These are phyloP conservation scores for Tetragonisca angustula DNA, from an alignment of 2,888 invertebrate genomes.

Conservation along the genomic window DNA sequence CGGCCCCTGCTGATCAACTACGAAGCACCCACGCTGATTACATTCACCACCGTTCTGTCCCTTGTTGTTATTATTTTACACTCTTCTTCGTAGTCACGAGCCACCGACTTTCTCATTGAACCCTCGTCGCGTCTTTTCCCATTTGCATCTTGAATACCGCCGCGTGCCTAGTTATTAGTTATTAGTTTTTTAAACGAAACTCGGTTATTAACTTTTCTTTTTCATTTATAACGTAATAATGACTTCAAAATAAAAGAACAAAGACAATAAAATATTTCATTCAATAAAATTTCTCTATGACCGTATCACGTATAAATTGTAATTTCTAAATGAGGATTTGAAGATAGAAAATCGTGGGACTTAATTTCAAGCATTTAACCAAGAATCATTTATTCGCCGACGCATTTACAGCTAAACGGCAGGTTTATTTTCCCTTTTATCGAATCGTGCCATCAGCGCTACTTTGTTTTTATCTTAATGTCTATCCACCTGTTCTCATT, in stretches of 20 bases:
- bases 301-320: not conserved
- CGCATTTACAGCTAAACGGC: not conserved
- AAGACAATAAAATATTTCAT: too few relatives aligned
- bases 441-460: constrained; percentile 32
- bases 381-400: constrained; percentile 6
- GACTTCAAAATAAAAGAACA: too few relatives aligned
- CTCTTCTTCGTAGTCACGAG: constrained; percentile 56
- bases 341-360: not conserved
- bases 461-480: constrained; percentile 31
- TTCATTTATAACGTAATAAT: not conserved
- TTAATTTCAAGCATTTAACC: constrained; percentile 10
- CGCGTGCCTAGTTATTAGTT: not conserved
- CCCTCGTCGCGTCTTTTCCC: not conserved
- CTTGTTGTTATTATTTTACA: not conserved
- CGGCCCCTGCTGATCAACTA: constrained; percentile 55
- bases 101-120: constrained; percentile 68
- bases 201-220: constrained; percentile 5
- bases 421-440: constrained; percentile 23
- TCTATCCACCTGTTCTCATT: not conserved
- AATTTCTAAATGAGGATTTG: not conserved
- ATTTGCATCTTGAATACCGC: constrained; percentile 8
- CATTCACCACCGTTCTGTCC: constrained; percentile 68
- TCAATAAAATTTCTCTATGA: not conserved
- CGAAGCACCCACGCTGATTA: constrained; percentile 59
- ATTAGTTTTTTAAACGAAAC: not conserved